Evolutionary conservation across 2,113 vertebrate genomes (phyloP), one percentile per base, ranked within the genome.

Genomic region (Pteronura brasiliensis): DNA sequence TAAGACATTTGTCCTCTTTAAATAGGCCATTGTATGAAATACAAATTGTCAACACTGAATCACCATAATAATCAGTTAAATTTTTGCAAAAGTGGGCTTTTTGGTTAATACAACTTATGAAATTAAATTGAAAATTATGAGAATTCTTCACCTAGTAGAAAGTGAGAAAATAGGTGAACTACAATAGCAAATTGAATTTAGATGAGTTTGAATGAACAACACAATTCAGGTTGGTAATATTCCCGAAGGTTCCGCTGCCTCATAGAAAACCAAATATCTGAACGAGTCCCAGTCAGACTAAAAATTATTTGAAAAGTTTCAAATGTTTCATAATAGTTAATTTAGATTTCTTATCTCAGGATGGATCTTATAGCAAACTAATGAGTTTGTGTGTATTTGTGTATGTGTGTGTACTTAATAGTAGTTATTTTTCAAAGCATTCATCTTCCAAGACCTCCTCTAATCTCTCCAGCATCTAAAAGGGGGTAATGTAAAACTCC

Each of bases 111-210:
- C 71, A 94, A 87, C 21, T 88, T 97, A 96, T 98, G 91, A 97
- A 98, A 97, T 97, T 97, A 93, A 98, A 61, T 47, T 21, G 89
- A 91, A 82, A 90, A 52, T 80, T 94, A 96, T 97, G 72, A 96
- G 96, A 97, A 90, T 29, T 90, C 96, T 55, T 97, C 96, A 88
- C 74, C 93, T 96, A 95, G 6, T 88, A 79, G 74, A 74, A 96
- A 74, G 91, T 97, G 92, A 96, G 95, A 93, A 98, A 98, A 98
- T 96, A 57, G 92, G 92, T 97, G 95, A 98, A 97, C 61, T 90
- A 71, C 47, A 76, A 65, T 84, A 83, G 94, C 47, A 89, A 95
- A 39, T 76, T 97, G 96, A 92, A 83, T 98, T 98, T 93, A 91
- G 76, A 93, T 96, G 94, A 97, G 39, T 89, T 88, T 80, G 89